Conservation (phyloP, 2,113 vertebrate genomes). For the Pseudolaguvia tuberculata region DNA sequence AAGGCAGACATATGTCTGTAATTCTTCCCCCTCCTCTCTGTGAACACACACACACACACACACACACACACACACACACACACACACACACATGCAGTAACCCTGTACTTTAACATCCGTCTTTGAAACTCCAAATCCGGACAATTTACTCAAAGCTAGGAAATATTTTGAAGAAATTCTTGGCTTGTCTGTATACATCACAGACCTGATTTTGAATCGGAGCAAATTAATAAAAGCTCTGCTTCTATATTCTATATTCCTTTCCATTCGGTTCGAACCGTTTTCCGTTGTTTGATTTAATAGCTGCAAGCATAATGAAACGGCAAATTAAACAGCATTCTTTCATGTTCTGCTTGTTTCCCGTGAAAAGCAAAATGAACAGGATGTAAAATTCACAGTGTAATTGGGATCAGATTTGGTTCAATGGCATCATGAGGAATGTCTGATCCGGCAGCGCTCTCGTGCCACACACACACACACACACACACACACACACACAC, state of each 20-base stretch:
- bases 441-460: constrained; percentile 17
- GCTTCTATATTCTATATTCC: background rate
- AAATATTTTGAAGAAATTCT: background rate
- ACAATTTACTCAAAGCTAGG: constrained; percentile 17
- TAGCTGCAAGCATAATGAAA: constrained; percentile 19
- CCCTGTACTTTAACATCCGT: constrained; percentile 1
- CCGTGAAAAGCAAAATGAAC: constrained; percentile 13
- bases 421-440: constrained; percentile 32
- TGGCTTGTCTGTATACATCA: constrained; percentile 7
- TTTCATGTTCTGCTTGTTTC: constrained; percentile 19
- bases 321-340: constrained; percentile 16
- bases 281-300: constrained; percentile 12
- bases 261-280: background rate
- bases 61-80: background rate
- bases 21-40: too few relatives aligned
- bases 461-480: constrained; percentile 9
- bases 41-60: constrained; percentile 3
- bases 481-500: constrained; percentile 1
- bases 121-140: constrained; percentile 18
- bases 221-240: background rate
- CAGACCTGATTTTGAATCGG: background rate
- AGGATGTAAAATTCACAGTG: constrained; percentile 32
- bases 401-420: constrained; percentile 39
- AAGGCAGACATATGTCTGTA: background rate
- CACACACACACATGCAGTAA: too few relatives aligned